Base-by-base conservation (phyloP, 2,113 vertebrate species). In the Sapajus apella region DNA sequence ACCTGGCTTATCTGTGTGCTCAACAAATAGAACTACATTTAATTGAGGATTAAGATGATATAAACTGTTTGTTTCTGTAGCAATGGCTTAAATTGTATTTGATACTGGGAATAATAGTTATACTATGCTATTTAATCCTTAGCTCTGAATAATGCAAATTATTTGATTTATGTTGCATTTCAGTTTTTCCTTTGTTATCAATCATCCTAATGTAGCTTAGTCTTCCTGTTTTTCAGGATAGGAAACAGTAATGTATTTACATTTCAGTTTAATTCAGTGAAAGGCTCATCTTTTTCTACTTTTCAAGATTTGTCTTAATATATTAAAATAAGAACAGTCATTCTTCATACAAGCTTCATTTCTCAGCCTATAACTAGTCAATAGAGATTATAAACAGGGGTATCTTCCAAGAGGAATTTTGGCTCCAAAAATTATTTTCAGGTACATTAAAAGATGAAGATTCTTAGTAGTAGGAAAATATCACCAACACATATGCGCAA, bases 401-500 rank as follows among this genome's bases (percentile, higher is more conserved):
- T 47, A 64, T 1, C 11, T 97, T 80, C 35, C 58, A 96, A 94
- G 12, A 92, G 4, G 52, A 21, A 88, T 75, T 93, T 88, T 86
- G 82, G 23, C 11, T 93, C 37, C 86, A 79, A 82, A 96, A 64
- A 86, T 94, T 61, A 93, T 92, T 90, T 92, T 92, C 92, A 97
- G 35, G 89, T 8, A 66, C 56, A 47, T 58, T 97, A 90, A 85
- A 93, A 83, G 18, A 88, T 80, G 47, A 77, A 87, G 82, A 94
- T 82, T 73, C 12, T 91, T 96, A 93, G 32, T 30, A 92, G 50
- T 82, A 32, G 8, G 85, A 47, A 97, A 91, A 95, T 64, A 87
- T 95, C 91, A 97, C 25, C 86, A 95, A 83, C 79, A 97, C 37
- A 55, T 86, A 91, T 56, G 27, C 94, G 64, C 92, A 91, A 61